A percentile compares a stretch with the other conserved stretches of the same genome.
phyloP scores from a whole-genome alignment of 2,888 invertebrate genomes.

The Uloborus plumipes region DNA sequence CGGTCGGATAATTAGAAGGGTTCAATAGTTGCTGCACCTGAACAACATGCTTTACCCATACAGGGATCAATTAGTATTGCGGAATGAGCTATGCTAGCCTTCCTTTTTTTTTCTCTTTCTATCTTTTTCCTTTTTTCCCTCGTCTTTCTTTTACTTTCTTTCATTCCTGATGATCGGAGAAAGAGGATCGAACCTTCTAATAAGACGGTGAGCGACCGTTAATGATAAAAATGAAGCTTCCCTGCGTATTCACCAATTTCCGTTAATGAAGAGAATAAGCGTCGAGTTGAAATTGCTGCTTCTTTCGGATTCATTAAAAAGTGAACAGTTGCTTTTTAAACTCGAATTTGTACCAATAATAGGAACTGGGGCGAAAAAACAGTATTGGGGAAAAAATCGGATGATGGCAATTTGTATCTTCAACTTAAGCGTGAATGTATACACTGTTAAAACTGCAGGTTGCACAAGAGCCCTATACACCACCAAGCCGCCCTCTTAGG shows the following conservation, averaged over 20 bases:
- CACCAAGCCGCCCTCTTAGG: too few species aligned
- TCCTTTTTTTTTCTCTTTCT: constrained; percentile 11
- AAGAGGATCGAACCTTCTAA: constrained; percentile 42
- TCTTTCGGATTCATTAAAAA: background rate
- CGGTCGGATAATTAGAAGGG: constrained; percentile 58
- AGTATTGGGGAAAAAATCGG: too few species aligned
- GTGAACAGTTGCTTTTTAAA: background rate
- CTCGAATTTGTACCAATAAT: too few species aligned
- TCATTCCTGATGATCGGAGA: constrained; percentile 27
- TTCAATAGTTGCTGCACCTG: constrained; percentile 57
- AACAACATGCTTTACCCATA: constrained; percentile 25
- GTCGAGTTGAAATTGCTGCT: background rate
- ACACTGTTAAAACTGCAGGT: too few species aligned
- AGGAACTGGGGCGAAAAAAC: too few species aligned
- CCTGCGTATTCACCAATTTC: background rate
- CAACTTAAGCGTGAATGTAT: too few species aligned
- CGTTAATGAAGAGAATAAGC: constrained; percentile 11
- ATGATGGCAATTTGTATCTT: too few species aligned
- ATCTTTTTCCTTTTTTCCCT: background rate
- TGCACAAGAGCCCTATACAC: too few species aligned
- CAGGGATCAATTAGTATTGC: constrained; percentile 38
- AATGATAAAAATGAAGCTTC: constrained; percentile 34
- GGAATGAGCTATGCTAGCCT: constrained; percentile 7
- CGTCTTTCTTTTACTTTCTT: constrained; percentile 15
- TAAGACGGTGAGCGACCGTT: constrained; percentile 34